Evolutionary conservation across 2,797 vertebrate genomes (phyloP).

Genomic region (Manis javanica): DNA sequence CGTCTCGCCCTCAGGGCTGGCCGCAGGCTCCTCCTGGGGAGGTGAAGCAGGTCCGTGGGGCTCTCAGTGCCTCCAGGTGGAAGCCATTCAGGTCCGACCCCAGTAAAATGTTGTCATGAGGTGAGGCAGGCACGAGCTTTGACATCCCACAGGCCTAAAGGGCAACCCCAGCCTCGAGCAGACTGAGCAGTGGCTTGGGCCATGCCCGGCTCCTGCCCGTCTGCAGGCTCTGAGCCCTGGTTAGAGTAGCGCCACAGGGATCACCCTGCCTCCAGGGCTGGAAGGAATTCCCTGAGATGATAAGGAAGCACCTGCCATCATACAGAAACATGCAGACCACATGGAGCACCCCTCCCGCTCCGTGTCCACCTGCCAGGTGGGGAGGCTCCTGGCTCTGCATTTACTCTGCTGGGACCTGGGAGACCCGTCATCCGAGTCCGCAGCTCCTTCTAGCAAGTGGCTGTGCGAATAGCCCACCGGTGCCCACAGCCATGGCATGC

Average conservation of each 20-base stretch:
- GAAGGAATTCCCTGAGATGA: not conserved
- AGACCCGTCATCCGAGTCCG: not conserved
- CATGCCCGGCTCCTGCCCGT: too few relatives aligned
- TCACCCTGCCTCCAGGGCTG: too few relatives aligned
- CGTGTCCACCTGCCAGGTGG: too few relatives aligned
- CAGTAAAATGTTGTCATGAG: not conserved
- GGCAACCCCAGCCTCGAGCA: conserved; percentile 64
- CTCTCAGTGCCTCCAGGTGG: not conserved
- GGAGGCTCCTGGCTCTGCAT: not conserved
- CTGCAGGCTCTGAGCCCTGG: too few relatives aligned
- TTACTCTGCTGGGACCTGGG: not conserved
- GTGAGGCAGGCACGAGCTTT: not conserved
- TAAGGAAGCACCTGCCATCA: not conserved
- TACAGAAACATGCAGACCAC: not conserved
- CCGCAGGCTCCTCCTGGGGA: conserved; percentile 87
- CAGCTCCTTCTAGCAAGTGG: not conserved
- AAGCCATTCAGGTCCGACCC: not conserved
- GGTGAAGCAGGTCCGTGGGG: not conserved
- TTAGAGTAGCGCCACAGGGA: not conserved
- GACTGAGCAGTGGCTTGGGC: not conserved
- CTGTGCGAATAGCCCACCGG: accelerated
- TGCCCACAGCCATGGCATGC: not conserved
- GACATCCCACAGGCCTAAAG: not conserved
- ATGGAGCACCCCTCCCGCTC: too few relatives aligned
- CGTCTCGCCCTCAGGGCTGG: conserved; percentile 83